These are phyloP conservation scores for Poecilia picta DNA, from an alignment of 2,797 vertebrate species.

Conservation along the genomic window DNA sequence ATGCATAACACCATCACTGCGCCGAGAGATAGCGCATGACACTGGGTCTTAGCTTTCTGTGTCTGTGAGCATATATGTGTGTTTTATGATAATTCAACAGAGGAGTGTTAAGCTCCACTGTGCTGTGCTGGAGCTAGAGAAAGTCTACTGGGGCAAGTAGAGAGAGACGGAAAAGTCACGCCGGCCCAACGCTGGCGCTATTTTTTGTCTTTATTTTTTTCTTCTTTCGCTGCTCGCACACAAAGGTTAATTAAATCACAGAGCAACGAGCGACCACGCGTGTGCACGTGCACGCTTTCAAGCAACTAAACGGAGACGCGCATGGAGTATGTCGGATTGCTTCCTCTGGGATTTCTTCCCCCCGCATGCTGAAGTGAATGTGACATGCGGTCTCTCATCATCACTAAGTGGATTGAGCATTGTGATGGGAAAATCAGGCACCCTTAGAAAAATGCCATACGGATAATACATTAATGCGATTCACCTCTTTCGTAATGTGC, in stretches of 20 bases:
- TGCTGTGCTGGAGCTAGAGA: constrained; percentile 28
- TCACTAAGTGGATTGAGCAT: constrained; percentile 54
- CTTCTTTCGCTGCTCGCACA: neutral
- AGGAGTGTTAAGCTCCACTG: constrained; percentile 33
- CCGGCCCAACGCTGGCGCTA: neutral
- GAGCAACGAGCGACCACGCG: neutral
- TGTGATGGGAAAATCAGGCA: constrained; percentile 44
- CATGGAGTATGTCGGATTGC: constrained; percentile 3
- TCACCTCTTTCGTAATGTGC: constrained; percentile 49
- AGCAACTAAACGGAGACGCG: constrained; percentile 4
- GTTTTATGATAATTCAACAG: constrained; percentile 47
- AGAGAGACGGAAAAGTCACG: neutral
- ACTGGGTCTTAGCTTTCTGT: constrained; percentile 34
- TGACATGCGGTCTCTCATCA: constrained; percentile 50
- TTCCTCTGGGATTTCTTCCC: constrained; percentile 16
- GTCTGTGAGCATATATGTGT: constrained; percentile 24
- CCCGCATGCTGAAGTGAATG: constrained; percentile 23
- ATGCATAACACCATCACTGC: constrained; percentile 70
- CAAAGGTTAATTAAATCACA: constrained; percentile 34
- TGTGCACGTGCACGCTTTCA: constrained; percentile 24
- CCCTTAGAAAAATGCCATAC: constrained; percentile 42
- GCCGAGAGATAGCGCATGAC: constrained; percentile 48
- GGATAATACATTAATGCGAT: constrained; percentile 50
- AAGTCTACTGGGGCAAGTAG: constrained; percentile 14
- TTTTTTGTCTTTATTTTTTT: constrained; percentile 12